Base-by-base conservation (phyloP, 2,888 invertebrate genomes). In the Labia minor region DNA sequence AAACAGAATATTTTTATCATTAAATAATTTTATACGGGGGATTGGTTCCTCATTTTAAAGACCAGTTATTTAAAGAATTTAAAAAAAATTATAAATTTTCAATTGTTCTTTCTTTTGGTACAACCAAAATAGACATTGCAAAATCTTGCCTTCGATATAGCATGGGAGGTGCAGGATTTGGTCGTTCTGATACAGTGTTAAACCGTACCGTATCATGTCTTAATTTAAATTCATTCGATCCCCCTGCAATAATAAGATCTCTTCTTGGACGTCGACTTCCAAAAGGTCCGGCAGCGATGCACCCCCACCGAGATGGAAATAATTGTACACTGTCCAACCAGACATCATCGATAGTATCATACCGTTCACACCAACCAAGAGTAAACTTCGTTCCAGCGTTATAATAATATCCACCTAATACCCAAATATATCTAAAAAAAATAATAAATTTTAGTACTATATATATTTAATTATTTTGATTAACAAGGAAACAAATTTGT, bases 151-250 rank as follows among this genome's bases (percentile, higher is more conserved):
- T 4, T 4, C 2, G 14, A 49, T 10, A 49, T 8, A 49, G 8
- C 49, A 49, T 49, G 3, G 49, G n/a, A 49, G 49, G 49, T 49
- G n/a, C 49, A n/a, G 49, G 49, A 49, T 49, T 49, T n/a, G 49
- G 49, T 49, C 49, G 3, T 16, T 49, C 49, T 4, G 49, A 49
- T 16, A 16, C 49, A 3, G 49, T 49, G 14, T 49, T 49, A 14
- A 49, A 49, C 14, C 16, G 49, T 3, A 49, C 16, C n/a, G 49
- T 49, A 49, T 49, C 49, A n/a, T 49, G 4, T 10, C 49, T 49
- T 3, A 49, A 16, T n/a, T 49, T 49, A 49, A 49, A 49, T 14
- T 49, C 49, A 49, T 49, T 10, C 2, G 16, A 49, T 49, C 49
- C 49, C 3, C 49, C 49, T n/a, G 49, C 49, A 3, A 49, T 49